Evolutionary conservation across 2,888 invertebrate genomes (phyloP), one percentile per base, ranked within the genome.

Genomic region (Terebella lapidaria): DNA sequence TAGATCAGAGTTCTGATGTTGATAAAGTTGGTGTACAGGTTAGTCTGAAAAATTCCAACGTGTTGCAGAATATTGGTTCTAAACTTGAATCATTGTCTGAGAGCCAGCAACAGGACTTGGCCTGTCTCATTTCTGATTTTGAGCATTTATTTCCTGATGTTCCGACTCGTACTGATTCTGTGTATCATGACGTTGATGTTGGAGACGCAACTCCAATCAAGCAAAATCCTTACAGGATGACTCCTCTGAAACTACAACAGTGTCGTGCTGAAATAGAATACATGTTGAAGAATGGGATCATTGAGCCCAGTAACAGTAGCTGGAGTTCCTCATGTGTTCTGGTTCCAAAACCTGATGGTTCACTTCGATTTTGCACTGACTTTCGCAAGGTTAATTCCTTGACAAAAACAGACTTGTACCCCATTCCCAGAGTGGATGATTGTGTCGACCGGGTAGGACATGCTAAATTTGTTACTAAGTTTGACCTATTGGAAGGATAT

Each of bases 361-460:
- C 57, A 22, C 3, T 55, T 0, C 29, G 64, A n/a, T 57, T 66
- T 20, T 67, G 67, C 53, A 56, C 60, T 1, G 66, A 67, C 47
- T 64, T 60, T 28, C 1, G 67, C 2, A 20, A 15, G 1, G 51
- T 67, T 15, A 67, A 67, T 52, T 26, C 22, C 3, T 45, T 55
- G 3, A 67, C 66, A 4, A 24, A 25, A 0, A 61, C 62, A 52
- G 67, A 68, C 54, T 55, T 61, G 1, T 62, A 64, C 30, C 66
- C 62, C 1, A 27, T 68, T 10, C 67, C 65, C 4, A 53, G 52
- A 27, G 58, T 67, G 18, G 35, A 35, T 35, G 10, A 35, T 18
- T 18, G 10, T 15, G 18, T 35, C 35, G 35, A 35, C 35, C 35
- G 18, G 35, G 35, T 35, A 18, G 35, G 10, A 18, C 10, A 18